Percentiles rank a stretch among this genome's conserved stretches.
phyloP scores from a whole-genome alignment of 2,797 vertebrate species.

The Loris lydekkerianus region DNA sequence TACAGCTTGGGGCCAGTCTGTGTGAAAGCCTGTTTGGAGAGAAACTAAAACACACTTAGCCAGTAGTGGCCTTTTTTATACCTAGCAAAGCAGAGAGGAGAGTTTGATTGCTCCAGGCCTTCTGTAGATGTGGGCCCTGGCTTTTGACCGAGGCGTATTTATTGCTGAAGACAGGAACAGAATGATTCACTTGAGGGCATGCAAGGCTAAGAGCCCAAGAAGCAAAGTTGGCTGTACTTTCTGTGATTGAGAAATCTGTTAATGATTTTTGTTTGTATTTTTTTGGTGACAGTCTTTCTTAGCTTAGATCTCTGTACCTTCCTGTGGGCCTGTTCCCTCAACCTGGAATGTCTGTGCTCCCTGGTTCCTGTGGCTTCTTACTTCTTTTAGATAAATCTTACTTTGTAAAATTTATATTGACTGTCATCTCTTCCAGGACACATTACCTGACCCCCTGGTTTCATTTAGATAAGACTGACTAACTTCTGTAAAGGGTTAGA shows the following conservation, averaged over 20 bases:
- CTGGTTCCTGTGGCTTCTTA: not conserved
- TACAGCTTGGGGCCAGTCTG: not conserved
- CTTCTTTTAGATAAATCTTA: slow-evolving; percentile 13
- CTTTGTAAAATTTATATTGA: not conserved
- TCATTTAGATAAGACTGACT: not conserved
- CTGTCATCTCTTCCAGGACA: not conserved
- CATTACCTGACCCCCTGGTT: not conserved
- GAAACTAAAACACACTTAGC: not conserved
- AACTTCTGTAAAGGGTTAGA: not conserved
- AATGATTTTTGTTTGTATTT: not conserved
- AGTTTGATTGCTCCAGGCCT: not conserved
- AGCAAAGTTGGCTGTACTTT: not conserved
- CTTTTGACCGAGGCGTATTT: not conserved
- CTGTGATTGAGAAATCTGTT: not conserved
- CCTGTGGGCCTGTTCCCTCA: not conserved
- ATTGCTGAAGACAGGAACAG: not conserved
- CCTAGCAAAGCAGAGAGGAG: not conserved
- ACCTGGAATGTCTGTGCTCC: not conserved
- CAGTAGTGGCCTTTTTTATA: not conserved
- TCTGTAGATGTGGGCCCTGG: not conserved
- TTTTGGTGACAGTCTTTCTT: not conserved
- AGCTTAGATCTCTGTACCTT: slow-evolving; percentile 17
- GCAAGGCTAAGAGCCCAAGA: not conserved
- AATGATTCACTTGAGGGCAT: not conserved
- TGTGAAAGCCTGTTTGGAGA: not conserved